Percentiles rank a stretch among this genome's conserved stretches.
These are phyloP conservation scores for Choreutis nemorana DNA, from an alignment of 2,888 invertebrate genomes.

Conservation along the genomic window DNA sequence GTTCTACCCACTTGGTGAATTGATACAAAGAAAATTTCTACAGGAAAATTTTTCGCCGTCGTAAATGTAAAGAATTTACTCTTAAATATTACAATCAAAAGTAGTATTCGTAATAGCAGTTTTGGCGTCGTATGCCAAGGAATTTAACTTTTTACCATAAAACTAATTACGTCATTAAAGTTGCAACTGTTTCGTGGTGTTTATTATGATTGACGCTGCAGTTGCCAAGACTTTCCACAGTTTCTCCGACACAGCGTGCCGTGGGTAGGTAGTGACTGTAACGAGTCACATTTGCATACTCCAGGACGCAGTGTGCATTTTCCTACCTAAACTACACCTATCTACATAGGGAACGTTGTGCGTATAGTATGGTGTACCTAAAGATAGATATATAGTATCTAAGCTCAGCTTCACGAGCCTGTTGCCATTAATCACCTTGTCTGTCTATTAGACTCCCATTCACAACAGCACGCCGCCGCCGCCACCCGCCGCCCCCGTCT, in stretches of 20 bases:
- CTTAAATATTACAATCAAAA: too few relatives aligned
- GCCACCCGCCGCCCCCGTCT: slow-evolving; percentile 47
- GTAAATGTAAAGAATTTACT: too few relatives aligned
- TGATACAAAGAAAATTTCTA: too few relatives aligned
- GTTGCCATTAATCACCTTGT: slow-evolving; percentile 57
- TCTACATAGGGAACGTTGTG: neutral
- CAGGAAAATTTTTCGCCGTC: too few relatives aligned
- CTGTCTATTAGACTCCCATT: slow-evolving; percentile 60
- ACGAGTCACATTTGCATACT: slow-evolving; percentile 54
- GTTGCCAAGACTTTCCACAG: slow-evolving; percentile 42
- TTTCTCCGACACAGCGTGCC: slow-evolving; percentile 43
- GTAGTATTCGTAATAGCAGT: too few relatives aligned
- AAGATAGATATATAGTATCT: slow-evolving; percentile 5
- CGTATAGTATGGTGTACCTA: neutral
- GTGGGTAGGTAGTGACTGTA: too few relatives aligned
- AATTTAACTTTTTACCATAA: too few relatives aligned
- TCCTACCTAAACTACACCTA: too few relatives aligned
- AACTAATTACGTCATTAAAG: neutral
- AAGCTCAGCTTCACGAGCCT: slow-evolving; percentile 30
- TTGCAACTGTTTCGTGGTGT: slow-evolving; percentile 27
- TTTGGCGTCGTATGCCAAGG: too few relatives aligned
- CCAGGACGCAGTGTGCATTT: slow-evolving; percentile 15
- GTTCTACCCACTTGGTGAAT: too few relatives aligned
- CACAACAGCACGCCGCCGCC: slow-evolving; percentile 43
- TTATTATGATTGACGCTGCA: slow-evolving; percentile 46